Percentiles rank a stretch among this genome's conserved stretches.
These are phyloP conservation scores for Nettapus auritus DNA, from an alignment of 2,113 vertebrate genomes.

Conservation along the genomic window DNA sequence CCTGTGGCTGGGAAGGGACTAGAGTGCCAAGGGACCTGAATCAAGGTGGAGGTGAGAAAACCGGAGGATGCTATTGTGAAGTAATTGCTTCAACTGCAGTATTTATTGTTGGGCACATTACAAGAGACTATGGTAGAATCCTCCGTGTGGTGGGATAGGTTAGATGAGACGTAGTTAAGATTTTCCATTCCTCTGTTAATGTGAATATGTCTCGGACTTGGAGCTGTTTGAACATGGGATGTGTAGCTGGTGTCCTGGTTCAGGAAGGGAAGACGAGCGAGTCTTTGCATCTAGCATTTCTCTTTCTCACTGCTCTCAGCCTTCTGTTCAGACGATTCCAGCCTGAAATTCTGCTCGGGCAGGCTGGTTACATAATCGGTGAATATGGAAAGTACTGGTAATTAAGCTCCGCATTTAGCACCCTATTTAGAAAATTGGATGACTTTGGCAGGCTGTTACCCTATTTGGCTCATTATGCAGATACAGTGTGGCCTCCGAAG, in stretches of 20 bases:
- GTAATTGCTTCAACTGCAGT: neutral
- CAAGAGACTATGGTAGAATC: neutral
- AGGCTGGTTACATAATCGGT: neutral
- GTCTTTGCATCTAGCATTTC: neutral
- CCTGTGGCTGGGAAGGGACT: neutral
- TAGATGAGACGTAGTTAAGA: neutral
- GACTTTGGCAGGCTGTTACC: neutral
- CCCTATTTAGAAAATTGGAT: neutral
- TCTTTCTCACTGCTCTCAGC: neutral
- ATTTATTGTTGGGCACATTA: neutral
- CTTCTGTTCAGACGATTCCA: neutral
- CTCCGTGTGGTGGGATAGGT: neutral
- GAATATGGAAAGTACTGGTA: conserved; percentile 23
- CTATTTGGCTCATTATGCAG: neutral
- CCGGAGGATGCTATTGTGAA: neutral
- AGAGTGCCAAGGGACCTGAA: neutral
- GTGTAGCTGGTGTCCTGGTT: neutral
- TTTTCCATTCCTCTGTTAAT: neutral
- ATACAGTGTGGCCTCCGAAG: neutral
- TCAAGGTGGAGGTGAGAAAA: neutral
- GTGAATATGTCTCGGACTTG: neutral
- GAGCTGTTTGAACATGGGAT: neutral
- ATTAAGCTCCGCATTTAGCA: conserved; percentile 35
- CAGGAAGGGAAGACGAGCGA: neutral
- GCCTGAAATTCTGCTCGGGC: neutral